These are phyloP conservation scores for Phortica variegata DNA, from an alignment of 1,140 invertebrate species.

Conservation along the genomic window DNA sequence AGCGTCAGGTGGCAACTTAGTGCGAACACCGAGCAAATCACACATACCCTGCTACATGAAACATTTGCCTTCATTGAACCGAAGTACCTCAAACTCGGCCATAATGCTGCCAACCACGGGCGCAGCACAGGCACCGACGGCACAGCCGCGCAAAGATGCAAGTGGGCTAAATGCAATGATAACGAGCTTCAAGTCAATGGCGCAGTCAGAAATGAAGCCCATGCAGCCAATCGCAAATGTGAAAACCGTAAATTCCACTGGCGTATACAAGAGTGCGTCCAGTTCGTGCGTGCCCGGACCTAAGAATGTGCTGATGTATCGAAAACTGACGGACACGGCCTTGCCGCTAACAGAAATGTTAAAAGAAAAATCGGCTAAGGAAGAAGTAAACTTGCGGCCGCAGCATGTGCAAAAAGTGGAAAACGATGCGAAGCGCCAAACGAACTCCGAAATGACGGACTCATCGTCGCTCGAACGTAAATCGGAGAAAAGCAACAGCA, in stretches of 20 bases:
- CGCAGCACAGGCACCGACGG: neutral
- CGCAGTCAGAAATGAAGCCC: conserved; percentile 5
- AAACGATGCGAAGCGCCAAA: conserved; percentile 11
- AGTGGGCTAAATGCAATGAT: neutral
- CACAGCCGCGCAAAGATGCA: conserved; percentile 6
- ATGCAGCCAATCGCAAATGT: conserved; percentile 2
- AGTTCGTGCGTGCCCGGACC: conserved; percentile 33
- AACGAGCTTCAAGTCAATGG: conserved; percentile 4
- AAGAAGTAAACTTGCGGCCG: conserved; percentile 1
- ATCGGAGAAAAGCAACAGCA: conserved; percentile 53
- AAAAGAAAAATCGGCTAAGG: no score
- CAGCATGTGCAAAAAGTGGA: conserved; percentile 4
- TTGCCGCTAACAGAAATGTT: conserved; percentile 1
- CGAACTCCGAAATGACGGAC: conserved; percentile 13
- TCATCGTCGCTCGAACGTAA: conserved; percentile 43
- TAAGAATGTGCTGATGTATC: conserved; percentile 30
- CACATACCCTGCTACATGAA: conserved; percentile 56
- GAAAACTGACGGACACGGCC: conserved; percentile 24
- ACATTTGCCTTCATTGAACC: conserved; percentile 43
- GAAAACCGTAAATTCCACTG: neutral
- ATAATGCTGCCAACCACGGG: conserved; percentile 34
- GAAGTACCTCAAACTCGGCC: conserved; percentile 50
- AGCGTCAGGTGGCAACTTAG: conserved; percentile 13
- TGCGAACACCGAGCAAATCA: conserved; percentile 42
- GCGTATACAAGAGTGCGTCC: conserved; percentile 33